Percentiles rank a stretch among this genome's conserved stretches.
Conservation (phyloP, 2,888 invertebrate species). For the Gymnosoma rotundatum region DNA sequence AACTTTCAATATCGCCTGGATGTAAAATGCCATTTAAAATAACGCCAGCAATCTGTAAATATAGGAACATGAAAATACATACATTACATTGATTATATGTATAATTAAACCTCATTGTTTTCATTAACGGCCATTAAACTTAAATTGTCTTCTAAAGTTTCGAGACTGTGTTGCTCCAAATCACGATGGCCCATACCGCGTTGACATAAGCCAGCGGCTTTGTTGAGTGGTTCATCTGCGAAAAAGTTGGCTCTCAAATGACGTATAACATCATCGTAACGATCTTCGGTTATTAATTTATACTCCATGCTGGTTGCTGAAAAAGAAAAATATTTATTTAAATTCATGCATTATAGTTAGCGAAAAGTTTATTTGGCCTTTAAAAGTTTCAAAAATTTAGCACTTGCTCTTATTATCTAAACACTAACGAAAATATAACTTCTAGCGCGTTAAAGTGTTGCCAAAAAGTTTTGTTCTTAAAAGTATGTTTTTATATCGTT, state of each 20-base stretch:
- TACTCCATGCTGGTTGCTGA: conserved; percentile 78
- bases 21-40: conserved; percentile 89
- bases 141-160: conserved; percentile 88
- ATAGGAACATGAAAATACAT: neutral
- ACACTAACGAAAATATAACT: too few species aligned
- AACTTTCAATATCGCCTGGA: conserved; percentile 88
- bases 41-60: conserved; percentile 89
- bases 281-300: conserved; percentile 77
- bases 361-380: neutral
- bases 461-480: too few species aligned
- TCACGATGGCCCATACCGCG: conserved; percentile 88
- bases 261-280: conserved; percentile 85
- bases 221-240: conserved; percentile 92
- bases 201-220: conserved; percentile 88
- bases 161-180: conserved; percentile 88
- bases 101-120: conserved; percentile 84
- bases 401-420: too few species aligned
- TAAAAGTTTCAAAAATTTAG: too few species aligned
- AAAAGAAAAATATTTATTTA: too few species aligned
- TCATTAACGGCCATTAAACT: conserved; percentile 87
- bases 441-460: too few species aligned
- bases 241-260: conserved; percentile 90
- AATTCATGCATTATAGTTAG: too few species aligned
- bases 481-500: too few species aligned
- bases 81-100: too few species aligned